These are phyloP conservation scores for Drosophila jambulina DNA, from an alignment of 1,140 invertebrate species.

Conservation along the genomic window DNA sequence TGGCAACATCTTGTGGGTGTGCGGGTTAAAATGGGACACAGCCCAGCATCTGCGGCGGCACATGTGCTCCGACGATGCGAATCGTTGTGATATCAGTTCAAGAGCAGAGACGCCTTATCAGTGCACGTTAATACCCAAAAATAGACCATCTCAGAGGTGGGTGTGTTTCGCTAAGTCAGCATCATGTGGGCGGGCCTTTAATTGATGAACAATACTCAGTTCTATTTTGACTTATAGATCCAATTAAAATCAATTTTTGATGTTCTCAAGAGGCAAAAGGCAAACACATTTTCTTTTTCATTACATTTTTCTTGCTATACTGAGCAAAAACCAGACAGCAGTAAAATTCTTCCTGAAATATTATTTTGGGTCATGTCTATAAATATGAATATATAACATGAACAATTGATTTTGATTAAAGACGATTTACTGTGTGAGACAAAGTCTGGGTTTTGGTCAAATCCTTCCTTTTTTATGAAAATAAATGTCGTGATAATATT, in stretches of 20 bases:
- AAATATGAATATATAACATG: constrained; percentile 1
- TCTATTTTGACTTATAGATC: constrained; percentile 26
- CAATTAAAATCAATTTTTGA: constrained; percentile 24
- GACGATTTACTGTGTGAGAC: no score
- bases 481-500: no score
- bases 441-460: neutral
- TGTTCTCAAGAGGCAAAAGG: constrained; percentile 29
- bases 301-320: constrained; percentile 18
- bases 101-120: constrained; percentile 43
- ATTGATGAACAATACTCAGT: constrained; percentile 17
- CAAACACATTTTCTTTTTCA: constrained; percentile 14
- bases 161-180: constrained; percentile 10
- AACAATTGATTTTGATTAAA: neutral
- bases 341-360: neutral
- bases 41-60: constrained; percentile 21
- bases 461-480: neutral
- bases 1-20: constrained; percentile 60
- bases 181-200: neutral
- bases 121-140: constrained; percentile 24
- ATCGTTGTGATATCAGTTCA: constrained; percentile 42
- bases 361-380: neutral
- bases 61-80: constrained; percentile 33
- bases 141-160: constrained; percentile 13
- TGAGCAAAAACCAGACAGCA: constrained; percentile 5
- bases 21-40: constrained; percentile 28